These are phyloP conservation scores for Allobates femoralis DNA, from an alignment of 2,797 vertebrate species.

Conservation along the genomic window DNA sequence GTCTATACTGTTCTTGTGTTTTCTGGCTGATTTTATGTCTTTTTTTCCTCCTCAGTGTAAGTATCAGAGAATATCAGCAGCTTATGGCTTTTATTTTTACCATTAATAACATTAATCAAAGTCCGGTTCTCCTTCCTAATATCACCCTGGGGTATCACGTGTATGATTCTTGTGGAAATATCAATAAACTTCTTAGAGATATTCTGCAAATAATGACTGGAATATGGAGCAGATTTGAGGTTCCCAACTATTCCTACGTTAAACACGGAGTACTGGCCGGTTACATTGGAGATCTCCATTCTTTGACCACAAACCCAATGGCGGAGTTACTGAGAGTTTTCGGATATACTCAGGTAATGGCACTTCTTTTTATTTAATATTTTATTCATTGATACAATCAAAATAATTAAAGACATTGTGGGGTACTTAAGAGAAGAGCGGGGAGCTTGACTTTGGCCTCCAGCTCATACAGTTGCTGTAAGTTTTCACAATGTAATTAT, in stretches of 20 bases:
- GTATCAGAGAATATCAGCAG: background rate
- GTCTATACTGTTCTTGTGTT: no score
- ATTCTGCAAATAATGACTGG: background rate
- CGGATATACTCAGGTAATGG: constrained; percentile 2
- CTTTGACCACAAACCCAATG: background rate
- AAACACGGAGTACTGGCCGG: background rate
- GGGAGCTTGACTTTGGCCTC: no score
- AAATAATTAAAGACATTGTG: no score
- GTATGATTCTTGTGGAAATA: background rate
- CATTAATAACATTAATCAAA: background rate
- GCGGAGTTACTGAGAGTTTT: background rate
- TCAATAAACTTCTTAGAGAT: background rate
- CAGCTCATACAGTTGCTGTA: no score
- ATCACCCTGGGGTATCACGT: background rate
- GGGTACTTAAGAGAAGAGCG: no score
- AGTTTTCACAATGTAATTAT: no score
- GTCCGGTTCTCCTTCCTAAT: background rate
- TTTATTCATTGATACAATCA: no score
- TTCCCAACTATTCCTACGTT: background rate
- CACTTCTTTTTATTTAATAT: no score
- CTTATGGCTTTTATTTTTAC: background rate
- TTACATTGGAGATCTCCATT: constrained; percentile 4
- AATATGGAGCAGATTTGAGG: background rate
- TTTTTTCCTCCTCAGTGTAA: background rate
- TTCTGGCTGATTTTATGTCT: background rate